A percentile compares a stretch with the other conserved stretches of the same genome.
Evolutionary conservation across 1,140 invertebrate species (phyloP).

Genomic region (Pseudomyrmex pallidus): DNA sequence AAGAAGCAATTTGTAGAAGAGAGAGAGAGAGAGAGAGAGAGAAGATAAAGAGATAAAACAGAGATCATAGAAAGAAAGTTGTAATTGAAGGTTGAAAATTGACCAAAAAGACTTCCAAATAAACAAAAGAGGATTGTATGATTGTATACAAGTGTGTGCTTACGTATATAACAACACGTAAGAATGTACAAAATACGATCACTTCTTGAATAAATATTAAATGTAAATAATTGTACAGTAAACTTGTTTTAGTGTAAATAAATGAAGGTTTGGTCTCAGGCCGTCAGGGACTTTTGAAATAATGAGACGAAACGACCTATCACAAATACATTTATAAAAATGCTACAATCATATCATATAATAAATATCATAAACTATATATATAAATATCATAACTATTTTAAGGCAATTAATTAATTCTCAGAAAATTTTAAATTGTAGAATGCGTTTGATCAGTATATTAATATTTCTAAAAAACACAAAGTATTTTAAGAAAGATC

Average conservation of each 20-base stretch:
- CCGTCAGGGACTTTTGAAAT: conserved; percentile 36
- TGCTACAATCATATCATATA: background rate
- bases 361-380: background rate
- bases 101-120: no score
- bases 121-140: background rate
- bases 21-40: no score
- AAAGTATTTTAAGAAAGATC: conserved; percentile 1
- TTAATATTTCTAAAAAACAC: background rate
- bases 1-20: no score
- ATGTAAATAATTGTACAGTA: conserved; percentile 10
- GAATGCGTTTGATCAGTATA: background rate
- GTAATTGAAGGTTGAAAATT: no score
- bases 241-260: conserved; percentile 24
- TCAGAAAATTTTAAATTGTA: conserved; percentile 1
- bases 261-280: conserved; percentile 47
- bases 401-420: no score
- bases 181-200: background rate
- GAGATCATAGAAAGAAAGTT: no score
- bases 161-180: conserved; percentile 17
- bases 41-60: no score
- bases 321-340: conserved; percentile 4
- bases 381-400: no score
- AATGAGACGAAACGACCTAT: conserved; percentile 22
- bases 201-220: background rate
- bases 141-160: conserved; percentile 15